Percentiles rank a stretch among this genome's conserved stretches.
These are phyloP conservation scores for Taeniopygia guttata DNA, from an alignment of 2,797 vertebrate genomes.

Conservation along the genomic window DNA sequence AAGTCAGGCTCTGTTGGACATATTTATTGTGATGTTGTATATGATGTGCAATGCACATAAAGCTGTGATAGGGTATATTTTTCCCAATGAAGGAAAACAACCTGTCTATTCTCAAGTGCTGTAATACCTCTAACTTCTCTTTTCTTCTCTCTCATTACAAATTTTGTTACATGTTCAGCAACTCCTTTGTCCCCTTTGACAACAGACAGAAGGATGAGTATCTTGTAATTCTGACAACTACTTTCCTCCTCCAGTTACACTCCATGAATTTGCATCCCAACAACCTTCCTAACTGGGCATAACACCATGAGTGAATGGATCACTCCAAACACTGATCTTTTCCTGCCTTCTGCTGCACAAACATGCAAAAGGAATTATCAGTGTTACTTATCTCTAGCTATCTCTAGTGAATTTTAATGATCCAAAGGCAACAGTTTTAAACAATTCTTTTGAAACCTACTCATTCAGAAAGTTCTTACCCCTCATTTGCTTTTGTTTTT, in stretches of 20 bases:
- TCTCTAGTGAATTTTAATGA: neutral
- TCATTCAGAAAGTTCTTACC: neutral
- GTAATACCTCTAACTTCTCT: neutral
- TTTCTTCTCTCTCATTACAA: neutral
- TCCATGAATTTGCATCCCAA: neutral
- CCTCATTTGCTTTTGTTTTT: neutral
- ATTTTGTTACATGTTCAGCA: neutral
- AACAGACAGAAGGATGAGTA: neutral
- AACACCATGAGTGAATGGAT: fast-evolving
- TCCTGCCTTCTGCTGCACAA: neutral
- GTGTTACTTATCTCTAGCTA: neutral
- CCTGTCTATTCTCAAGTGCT: neutral
- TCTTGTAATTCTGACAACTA: neutral
- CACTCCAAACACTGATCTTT: neutral
- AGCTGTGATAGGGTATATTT: neutral
- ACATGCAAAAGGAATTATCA: neutral
- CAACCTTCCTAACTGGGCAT: neutral
- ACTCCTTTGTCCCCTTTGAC: neutral
- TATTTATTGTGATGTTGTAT: neutral
- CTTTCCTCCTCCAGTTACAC: neutral
- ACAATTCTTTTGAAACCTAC: neutral
- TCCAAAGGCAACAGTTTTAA: neutral
- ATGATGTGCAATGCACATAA: neutral
- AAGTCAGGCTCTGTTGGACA: neutral
- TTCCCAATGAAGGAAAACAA: neutral